phyloP scores from a whole-genome alignment of 2,113 vertebrate genomes.

The Myiopsitta monachus region DNA sequence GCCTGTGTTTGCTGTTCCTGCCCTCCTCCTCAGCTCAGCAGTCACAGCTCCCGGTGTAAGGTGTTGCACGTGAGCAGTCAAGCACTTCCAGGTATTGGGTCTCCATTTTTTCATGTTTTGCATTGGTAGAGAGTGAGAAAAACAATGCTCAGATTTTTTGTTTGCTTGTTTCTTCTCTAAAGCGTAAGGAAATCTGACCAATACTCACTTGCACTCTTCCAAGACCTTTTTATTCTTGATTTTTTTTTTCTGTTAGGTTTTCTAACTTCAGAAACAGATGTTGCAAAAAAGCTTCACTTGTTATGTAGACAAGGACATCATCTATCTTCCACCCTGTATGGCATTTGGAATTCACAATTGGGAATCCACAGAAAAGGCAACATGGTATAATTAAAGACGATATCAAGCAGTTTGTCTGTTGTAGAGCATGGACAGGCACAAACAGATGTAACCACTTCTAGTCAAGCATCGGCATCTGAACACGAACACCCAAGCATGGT shows the following conservation, averaged over 20 bases:
- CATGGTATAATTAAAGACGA: not conserved
- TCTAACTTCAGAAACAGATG: not conserved
- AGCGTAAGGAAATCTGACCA: not conserved
- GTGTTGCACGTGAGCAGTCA: not conserved
- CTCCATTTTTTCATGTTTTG: not conserved
- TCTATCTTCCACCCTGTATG: not conserved
- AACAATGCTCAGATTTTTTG: not conserved
- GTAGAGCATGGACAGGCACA: not conserved
- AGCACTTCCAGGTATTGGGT: not conserved
- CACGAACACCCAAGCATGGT: not conserved
- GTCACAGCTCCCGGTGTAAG: fast-evolving
- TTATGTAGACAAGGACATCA: not conserved
- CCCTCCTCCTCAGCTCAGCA: not conserved
- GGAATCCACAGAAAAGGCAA: not conserved
- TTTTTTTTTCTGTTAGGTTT: not conserved
- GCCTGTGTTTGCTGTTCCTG: not conserved
- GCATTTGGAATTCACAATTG: not conserved
- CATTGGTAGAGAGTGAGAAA: not conserved
- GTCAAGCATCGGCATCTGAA: not conserved
- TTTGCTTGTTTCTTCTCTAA: not conserved
- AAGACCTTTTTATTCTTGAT: not conserved
- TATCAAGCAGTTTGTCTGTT: not conserved
- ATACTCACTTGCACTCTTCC: not conserved
- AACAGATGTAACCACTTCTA: not conserved
- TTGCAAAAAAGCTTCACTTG: fast-evolving